Evolutionary conservation across 2,888 invertebrate species (phyloP).

Genomic region (Synanthedon andrenaeformis): DNA sequence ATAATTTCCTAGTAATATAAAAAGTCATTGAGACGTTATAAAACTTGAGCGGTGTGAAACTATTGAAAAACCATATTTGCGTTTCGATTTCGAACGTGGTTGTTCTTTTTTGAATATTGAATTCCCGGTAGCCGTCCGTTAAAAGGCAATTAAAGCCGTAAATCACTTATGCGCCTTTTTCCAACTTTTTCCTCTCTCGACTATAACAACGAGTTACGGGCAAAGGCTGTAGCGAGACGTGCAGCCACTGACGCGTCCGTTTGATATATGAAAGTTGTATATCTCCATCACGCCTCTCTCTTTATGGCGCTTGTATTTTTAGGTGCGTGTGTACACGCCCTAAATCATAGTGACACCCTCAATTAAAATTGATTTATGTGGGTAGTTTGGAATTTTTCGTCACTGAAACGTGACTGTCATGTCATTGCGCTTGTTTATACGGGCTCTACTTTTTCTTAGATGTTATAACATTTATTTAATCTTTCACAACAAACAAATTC

Average conservation of each 20-base stretch:
- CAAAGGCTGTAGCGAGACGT: constrained; percentile 24
- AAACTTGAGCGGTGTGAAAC: too few relatives aligned
- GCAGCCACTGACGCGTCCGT: constrained; percentile 42
- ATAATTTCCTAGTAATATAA: too few relatives aligned
- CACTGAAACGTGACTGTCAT: background rate
- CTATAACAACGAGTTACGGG: constrained; percentile 43
- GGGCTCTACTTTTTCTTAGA: too few relatives aligned
- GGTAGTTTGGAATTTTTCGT: background rate
- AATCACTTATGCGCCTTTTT: constrained; percentile 47
- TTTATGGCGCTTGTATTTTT: constrained; percentile 53
- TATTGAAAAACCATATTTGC: constrained; percentile 15
- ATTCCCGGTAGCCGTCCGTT: constrained; percentile 35
- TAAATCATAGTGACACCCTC: constrained; percentile 41
- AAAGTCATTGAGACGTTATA: too few relatives aligned
- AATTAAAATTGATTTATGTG: constrained; percentile 33
- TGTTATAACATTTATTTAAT: too few relatives aligned
- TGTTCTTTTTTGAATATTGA: constrained; percentile 55
- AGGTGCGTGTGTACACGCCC: constrained; percentile 38
- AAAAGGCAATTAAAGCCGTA: constrained; percentile 59
- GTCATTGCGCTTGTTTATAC: too few relatives aligned
- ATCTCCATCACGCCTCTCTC: constrained; percentile 47
- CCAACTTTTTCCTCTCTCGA: constrained; percentile 31
- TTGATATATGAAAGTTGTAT: constrained; percentile 65
- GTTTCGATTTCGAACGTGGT: constrained; percentile 22
- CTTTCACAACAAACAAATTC: too few relatives aligned